Percentiles rank a stretch among this genome's conserved stretches.
phyloP scores from a whole-genome alignment of 2,888 invertebrate species.

The Clepsis dumicolana region DNA sequence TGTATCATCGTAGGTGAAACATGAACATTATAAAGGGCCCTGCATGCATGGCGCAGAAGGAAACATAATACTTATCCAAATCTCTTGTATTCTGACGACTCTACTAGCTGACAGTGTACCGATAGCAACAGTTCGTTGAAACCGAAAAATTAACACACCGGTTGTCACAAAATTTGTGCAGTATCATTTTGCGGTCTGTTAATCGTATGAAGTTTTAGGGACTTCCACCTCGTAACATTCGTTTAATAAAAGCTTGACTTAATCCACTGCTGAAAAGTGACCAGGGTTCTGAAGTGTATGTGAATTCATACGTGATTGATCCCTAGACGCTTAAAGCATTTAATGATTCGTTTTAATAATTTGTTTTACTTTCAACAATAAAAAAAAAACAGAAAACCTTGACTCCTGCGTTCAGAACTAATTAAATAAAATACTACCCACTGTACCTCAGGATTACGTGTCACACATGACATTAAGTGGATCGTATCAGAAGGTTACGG shows the following conservation, averaged over 20 bases:
- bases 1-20: conserved; percentile 23
- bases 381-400: not conserved
- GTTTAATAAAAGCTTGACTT: not conserved
- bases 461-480: too few relatives aligned
- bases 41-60: conserved; percentile 22
- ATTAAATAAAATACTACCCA: too few relatives aligned
- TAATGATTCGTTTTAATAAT: not conserved
- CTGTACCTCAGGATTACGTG: too few relatives aligned
- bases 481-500: not conserved
- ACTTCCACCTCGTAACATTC: too few relatives aligned
- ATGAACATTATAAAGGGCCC: conserved; percentile 6
- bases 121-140: conserved; percentile 29
- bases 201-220: not conserved
- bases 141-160: not conserved
- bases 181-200: not conserved
- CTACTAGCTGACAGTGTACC: conserved; percentile 9
- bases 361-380: not conserved
- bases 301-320: not conserved
- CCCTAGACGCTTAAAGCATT: not conserved
- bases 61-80: conserved; percentile 8
- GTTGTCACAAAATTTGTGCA: not conserved
- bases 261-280: not conserved
- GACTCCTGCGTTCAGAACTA: not conserved
- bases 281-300: not conserved
- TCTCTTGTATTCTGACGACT: conserved; percentile 22